Conservation (phyloP, 2,888 invertebrate species). For the Strigamia crassipes region DNA sequence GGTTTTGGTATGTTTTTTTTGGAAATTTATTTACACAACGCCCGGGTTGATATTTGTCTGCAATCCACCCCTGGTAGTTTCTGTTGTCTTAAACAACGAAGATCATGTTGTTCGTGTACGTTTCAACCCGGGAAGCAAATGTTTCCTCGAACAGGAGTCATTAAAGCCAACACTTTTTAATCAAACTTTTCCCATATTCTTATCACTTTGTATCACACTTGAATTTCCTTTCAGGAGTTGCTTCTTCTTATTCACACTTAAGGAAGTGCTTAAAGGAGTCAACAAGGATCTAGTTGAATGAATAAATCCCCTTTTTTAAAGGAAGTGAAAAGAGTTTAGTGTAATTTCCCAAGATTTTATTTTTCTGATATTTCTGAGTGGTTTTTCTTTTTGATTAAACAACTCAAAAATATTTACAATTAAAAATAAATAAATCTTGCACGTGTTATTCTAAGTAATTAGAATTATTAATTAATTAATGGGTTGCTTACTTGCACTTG, state of each 20-base stretch:
- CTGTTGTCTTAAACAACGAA: no score
- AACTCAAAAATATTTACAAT: not conserved
- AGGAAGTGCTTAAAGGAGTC: slow-evolving; percentile 19
- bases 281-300: slow-evolving; percentile 13
- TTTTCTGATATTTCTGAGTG: not conserved
- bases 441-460: not conserved
- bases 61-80: no score
- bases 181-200: not conserved
- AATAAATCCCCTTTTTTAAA: slow-evolving; percentile 4
- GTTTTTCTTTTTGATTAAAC: not conserved
- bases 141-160: not conserved
- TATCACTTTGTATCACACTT: not conserved
- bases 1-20: no score
- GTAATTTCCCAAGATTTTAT: slow-evolving; percentile 8
- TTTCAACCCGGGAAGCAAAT: no score
- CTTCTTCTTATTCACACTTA: slow-evolving; percentile 14
- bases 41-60: no score
- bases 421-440: not conserved
- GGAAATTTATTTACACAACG: no score
- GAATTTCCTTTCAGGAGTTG: slow-evolving; percentile 16
- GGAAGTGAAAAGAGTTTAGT: not conserved
- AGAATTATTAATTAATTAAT: not conserved
- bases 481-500: not conserved
- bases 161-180: not conserved
- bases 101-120: no score